These are phyloP conservation scores for Heterochromis multidens DNA, from an alignment of 2,113 vertebrate genomes.

Conservation along the genomic window DNA sequence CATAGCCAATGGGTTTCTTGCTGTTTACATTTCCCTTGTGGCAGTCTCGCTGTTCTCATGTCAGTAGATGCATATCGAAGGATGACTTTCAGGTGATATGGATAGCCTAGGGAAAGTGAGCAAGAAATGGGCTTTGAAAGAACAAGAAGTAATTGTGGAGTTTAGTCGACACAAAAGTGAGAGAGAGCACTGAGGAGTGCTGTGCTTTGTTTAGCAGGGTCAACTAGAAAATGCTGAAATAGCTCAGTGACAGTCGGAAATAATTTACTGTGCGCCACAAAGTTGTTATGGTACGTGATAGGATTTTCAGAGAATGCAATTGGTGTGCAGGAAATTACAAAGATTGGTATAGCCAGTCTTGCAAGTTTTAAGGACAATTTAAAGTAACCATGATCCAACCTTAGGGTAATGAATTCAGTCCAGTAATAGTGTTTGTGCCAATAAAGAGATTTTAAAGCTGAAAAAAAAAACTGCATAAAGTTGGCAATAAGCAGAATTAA, in stretches of 20 bases:
- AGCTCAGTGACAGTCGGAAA: conserved; percentile 35
- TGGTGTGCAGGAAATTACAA: conserved; percentile 26
- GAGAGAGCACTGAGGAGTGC: conserved; percentile 12
- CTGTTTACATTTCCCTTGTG: conserved; percentile 52
- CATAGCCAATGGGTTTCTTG: conserved; percentile 53
- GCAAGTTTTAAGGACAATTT: conserved; percentile 32
- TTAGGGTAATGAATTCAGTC: conserved; percentile 10
- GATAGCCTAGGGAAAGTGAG: conserved; percentile 23
- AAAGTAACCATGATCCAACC: conserved; percentile 17
- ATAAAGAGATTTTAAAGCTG: conserved; percentile 15
- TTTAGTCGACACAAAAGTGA: conserved; percentile 29
- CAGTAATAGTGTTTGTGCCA: conserved; percentile 4
- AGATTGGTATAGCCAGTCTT: neutral
- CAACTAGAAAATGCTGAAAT: conserved; percentile 55
- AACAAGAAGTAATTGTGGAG: conserved; percentile 28
- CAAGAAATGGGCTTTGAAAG: conserved; percentile 30
- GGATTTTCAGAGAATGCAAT: conserved; percentile 17
- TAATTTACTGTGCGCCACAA: conserved; percentile 13
- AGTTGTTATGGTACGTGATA: conserved; percentile 22
- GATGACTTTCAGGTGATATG: conserved; percentile 53
- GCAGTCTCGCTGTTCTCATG: conserved; percentile 37
- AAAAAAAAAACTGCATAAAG: neutral
- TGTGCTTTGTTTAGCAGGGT: conserved; percentile 28
- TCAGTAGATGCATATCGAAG: conserved; percentile 57
- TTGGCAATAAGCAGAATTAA: neutral